A percentile compares a stretch with the other conserved stretches of the same genome.
Evolutionary conservation across 92 coral and sea anemone species (phyloP).

Genomic region (Porites cylindrica): DNA sequence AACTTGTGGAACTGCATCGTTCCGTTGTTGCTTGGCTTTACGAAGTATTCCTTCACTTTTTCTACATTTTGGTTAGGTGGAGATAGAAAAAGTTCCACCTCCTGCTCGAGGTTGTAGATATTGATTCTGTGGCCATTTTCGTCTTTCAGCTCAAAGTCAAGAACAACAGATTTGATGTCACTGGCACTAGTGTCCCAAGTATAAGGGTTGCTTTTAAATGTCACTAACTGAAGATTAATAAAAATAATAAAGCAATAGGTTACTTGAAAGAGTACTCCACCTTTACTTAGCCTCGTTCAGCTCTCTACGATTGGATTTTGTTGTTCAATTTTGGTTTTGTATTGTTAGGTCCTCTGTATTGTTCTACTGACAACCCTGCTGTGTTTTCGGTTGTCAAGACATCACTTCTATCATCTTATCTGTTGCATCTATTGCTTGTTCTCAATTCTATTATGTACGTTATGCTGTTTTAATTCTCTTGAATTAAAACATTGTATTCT

Average conservation of each 20-base stretch:
- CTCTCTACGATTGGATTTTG: too few relatives aligned
- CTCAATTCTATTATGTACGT: too few relatives aligned
- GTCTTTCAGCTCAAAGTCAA: conserved; percentile 78
- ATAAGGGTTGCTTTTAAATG: conserved; percentile 76
- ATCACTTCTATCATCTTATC: too few relatives aligned
- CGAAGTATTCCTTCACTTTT: conserved; percentile 51
- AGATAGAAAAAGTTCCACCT: conserved; percentile 71
- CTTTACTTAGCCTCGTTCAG: background rate
- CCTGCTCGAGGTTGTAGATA: conserved; percentile 61
- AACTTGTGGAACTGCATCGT: conserved; percentile 79
- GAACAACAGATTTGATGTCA: conserved; percentile 77
- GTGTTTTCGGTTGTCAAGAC: too few relatives aligned
- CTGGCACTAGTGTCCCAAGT: conserved; percentile 85
- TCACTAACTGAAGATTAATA: conserved; percentile 53
- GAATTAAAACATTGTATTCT: too few relatives aligned
- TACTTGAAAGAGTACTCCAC: background rate
- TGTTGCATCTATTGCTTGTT: too few relatives aligned
- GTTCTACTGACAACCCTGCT: too few relatives aligned
- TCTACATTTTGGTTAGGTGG: conserved; percentile 2
- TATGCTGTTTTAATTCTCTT: too few relatives aligned
- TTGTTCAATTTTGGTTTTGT: too few relatives aligned
- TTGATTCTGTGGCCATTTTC: conserved; percentile 66
- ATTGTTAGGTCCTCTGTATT: too few relatives aligned
- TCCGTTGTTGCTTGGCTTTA: conserved; percentile 76
- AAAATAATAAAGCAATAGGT: background rate